Evolutionary conservation across 2,797 vertebrate species (phyloP).

Genomic region (Spea hammondii): DNA sequence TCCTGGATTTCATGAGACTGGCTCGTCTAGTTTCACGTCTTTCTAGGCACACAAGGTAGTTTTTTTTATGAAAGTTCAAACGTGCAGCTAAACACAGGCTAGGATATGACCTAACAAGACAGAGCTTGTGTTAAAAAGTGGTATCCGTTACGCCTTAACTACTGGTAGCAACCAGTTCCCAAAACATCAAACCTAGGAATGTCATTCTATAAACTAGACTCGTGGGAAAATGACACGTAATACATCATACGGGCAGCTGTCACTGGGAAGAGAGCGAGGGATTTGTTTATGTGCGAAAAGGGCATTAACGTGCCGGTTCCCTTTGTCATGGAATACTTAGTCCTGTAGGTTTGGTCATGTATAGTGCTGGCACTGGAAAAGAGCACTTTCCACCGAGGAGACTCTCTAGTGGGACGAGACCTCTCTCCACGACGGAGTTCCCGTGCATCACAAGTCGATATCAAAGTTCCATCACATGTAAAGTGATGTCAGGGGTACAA

Average conservation of each 20-base stretch:
- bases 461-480: too few species aligned
- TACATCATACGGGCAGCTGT: not conserved
- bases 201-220: not conserved
- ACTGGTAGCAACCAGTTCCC: slow-evolving; percentile 17
- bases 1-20: not conserved
- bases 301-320: too few species aligned
- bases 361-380: too few species aligned
- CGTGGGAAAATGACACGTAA: slow-evolving; percentile 36
- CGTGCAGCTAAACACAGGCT: not conserved
- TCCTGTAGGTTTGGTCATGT: too few species aligned
- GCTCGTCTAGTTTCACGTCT: slow-evolving; percentile 2
- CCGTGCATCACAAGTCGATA: too few species aligned
- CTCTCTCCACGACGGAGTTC: too few species aligned
- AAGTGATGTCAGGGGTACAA: too few species aligned
- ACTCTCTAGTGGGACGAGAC: too few species aligned
- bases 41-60: slow-evolving; percentile 15
- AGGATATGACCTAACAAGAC: not conserved
- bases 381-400: too few species aligned
- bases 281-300: too few species aligned
- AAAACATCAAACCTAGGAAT: slow-evolving; percentile 15
- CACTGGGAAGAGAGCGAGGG: not conserved
- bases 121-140: slow-evolving; percentile 6
- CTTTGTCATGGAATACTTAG: too few species aligned
- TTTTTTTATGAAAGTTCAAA: not conserved
- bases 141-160: slow-evolving; percentile 13